Base-by-base conservation (phyloP, 2,888 invertebrate genomes). In the Pogonocherus hispidulus region DNA sequence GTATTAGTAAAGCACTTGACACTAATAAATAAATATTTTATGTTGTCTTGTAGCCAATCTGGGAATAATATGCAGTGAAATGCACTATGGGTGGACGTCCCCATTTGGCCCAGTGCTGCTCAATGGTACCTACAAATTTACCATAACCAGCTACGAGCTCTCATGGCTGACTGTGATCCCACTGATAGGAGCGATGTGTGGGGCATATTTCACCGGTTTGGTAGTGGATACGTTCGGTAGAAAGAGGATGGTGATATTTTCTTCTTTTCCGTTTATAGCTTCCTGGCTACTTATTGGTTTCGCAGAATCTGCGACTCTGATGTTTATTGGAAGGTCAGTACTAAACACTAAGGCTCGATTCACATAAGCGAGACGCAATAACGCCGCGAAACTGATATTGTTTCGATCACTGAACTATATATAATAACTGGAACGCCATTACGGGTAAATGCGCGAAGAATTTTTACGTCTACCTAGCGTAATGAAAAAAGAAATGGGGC, bases 161-260 rank as follows among this genome's bases (percentile, higher is more conserved):
- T 89, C 90, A 78, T 90, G 90, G 90, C 86, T 90, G 79, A 90
- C 89, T 0, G 90, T 91, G 47, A 87, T 91, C 79, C 90, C 90
- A 83, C 88, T 91, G 71, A 85, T 91, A 55, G 91, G 91, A 73
- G 90, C 90, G 1, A 88, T 90, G 8, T 82, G 91, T 37, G 91
- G 91, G 27, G 90, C 90, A 14, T 82, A 90, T 14, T 84, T 90
- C 20, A 88, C 91, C 9, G 91, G 90, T 11, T 86, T 90, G 78
- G 85, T 90, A 64, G 91, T 91, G 56, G 91, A 92, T 81, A 86
- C 86, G 72, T 87, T 90, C 67, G 92, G 92, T 20, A 87, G 92
- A 14, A 92, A 91, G 80, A 87, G 86, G 2, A 88, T 90, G 32
- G 85, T 92, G 5, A 85, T 91, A n/a, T 81, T 90, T 37, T 88